Evolutionary conservation across 2,888 invertebrate species (phyloP).

Genomic region (Hypomecis punctinalis): DNA sequence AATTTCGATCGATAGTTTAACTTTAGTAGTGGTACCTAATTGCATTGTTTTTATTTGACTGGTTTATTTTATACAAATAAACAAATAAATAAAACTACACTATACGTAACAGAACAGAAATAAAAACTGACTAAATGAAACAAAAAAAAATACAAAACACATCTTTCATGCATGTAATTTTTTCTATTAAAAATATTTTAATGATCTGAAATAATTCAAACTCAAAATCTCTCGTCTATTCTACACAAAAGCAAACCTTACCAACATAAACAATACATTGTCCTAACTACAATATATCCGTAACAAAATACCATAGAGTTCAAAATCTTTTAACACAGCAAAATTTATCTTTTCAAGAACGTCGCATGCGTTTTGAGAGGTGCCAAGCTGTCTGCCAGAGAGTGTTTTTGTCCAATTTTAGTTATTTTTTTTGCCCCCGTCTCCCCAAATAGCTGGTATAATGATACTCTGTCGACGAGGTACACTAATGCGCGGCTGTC

Average conservation of each 20-base stretch:
- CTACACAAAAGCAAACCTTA: constrained; percentile 20
- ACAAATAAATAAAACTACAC: too few species aligned
- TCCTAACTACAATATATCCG: not conserved
- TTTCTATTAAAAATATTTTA: not conserved
- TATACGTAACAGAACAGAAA: too few species aligned
- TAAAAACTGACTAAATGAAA: too few species aligned
- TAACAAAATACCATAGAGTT: constrained; percentile 34
- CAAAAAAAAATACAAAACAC: too few species aligned
- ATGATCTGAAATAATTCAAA: not conserved
- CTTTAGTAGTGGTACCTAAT: too few species aligned
- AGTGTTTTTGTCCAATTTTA: constrained; percentile 53
- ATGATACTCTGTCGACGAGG: constrained; percentile 60
- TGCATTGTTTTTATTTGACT: too few species aligned
- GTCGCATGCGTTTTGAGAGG: constrained; percentile 67
- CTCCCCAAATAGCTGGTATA: constrained; percentile 51
- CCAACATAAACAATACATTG: constrained; percentile 1
- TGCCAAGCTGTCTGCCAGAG: constrained; percentile 76
- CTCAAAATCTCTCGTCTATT: constrained; percentile 24
- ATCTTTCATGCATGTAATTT: not conserved
- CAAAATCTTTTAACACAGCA: constrained; percentile 37
- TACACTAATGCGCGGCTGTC: constrained; percentile 50
- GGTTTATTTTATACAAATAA: too few species aligned
- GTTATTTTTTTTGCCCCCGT: constrained; percentile 56
- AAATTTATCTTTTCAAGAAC: constrained; percentile 47
- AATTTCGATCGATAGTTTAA: too few species aligned